phyloP scores from a whole-genome alignment of 2,888 invertebrate species.

The Thereva nobilitata region DNA sequence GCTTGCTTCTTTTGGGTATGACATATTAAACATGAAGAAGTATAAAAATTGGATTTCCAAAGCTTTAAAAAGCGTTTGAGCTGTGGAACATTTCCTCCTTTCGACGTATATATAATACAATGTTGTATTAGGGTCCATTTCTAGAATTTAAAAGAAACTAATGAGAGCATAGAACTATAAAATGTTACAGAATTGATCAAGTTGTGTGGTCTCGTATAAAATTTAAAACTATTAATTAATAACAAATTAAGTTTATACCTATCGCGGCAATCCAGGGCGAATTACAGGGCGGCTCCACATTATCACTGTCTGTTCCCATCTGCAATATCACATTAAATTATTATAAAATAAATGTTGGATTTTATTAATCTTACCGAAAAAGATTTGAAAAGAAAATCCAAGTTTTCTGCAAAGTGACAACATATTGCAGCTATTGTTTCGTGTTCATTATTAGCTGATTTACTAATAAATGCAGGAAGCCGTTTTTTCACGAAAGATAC shows the following conservation, averaged over 20 bases:
- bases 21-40: constrained; percentile 18
- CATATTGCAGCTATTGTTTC: not conserved
- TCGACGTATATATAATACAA: constrained; percentile 10
- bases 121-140: not conserved
- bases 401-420: constrained; percentile 3
- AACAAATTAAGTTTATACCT: not conserved
- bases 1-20: constrained; percentile 8
- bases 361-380: no score
- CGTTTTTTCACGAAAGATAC: no score
- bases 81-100: not conserved
- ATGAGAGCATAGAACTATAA: no score
- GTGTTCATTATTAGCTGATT: not conserved
- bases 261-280: constrained; percentile 10
- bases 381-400: not conserved
- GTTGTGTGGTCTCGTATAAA: no score
- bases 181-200: no score
- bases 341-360: no score
- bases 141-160: not conserved
- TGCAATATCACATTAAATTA: not conserved
- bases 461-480: no score
- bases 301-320: not conserved
- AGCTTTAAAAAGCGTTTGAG: constrained; percentile 8
- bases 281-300: not conserved
- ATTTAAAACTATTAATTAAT: not conserved
- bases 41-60: constrained; percentile 1